Base-by-base conservation (phyloP, 1,140 invertebrate species). In the Cydia fagiglandana region DNA sequence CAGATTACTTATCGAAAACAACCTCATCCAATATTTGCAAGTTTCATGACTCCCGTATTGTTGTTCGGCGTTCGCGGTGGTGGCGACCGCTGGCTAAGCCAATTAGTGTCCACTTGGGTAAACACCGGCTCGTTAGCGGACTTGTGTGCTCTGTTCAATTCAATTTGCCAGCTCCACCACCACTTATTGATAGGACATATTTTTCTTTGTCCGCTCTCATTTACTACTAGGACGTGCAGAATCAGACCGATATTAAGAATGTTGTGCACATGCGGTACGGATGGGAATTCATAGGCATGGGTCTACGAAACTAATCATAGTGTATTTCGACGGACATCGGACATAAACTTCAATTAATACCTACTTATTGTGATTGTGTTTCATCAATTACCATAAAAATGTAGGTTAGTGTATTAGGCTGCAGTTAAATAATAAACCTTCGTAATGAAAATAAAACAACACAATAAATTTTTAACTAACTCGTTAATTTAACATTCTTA, bases 51-150 rank as follows among this genome's bases (percentile, higher is more conserved):
- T 74, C 77, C 73, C 61, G 79, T 78, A 80, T 81, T 80, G 82
- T 77, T 78, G 82, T 83, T 86, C 85, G 76, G 70, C 79, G 81
- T 56, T 47, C 50, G 73, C 75, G 17, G 81, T 83, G 82, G 81
- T 76, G 85, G 81, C 88, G 90, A 90, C 89, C 88, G 87, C 85
- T 85, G 88, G 91, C 88, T 92, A 91, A 92, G 89, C 89, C 91
- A 92, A 91, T 92, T 92, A 92, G 86, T 89, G 90, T 91, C 89
- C 90, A 91, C 91, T 91, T 91, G 87, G 87, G 90, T 90, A 92
- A 92, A 92, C 90, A 92, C 85, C 87, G 90, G 86, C 90, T 92
- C 89, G 90, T 92, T 92, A 92, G 88, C 83, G 87, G 90, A 88
- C 87, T 91, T 91, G 89, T 92, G 88, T 92, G 88, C 89, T 91